Evolutionary conservation across 2,113 vertebrate genomes (phyloP).

Genomic region (Ancistrus triradiatus): DNA sequence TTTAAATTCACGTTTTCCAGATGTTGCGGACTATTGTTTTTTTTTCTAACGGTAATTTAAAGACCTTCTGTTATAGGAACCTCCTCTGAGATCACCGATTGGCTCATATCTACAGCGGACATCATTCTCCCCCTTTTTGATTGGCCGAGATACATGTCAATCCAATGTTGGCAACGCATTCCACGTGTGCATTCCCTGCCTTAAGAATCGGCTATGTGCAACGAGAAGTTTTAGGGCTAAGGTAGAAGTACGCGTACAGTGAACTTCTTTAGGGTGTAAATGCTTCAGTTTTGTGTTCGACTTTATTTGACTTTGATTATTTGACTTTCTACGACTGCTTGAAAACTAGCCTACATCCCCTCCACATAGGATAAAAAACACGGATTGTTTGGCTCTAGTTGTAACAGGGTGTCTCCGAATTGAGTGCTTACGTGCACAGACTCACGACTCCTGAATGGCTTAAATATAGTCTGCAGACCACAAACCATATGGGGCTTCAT

Average conservation of each 20-base stretch:
- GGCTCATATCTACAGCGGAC: constrained; percentile 11
- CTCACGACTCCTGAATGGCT: constrained; percentile 7
- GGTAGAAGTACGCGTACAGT: too few relatives aligned
- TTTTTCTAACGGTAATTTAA: background rate
- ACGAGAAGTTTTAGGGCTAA: too few relatives aligned
- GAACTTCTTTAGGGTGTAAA: too few relatives aligned
- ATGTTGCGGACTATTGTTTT: constrained; percentile 33
- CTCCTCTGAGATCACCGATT: constrained; percentile 42
- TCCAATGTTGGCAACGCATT: constrained; percentile 44
- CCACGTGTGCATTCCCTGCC: constrained; percentile 73
- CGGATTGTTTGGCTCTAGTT: background rate
- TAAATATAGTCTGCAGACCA: background rate
- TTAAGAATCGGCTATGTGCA: constrained; percentile 29
- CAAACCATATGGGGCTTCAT: too few relatives aligned
- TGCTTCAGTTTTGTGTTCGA: too few relatives aligned
- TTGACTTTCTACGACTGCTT: too few relatives aligned
- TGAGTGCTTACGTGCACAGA: constrained; percentile 32
- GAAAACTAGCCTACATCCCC: too few relatives aligned
- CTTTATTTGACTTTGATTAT: too few relatives aligned
- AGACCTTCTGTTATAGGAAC: background rate
- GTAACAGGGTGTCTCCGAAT: constrained; percentile 11
- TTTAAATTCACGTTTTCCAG: constrained; percentile 1
- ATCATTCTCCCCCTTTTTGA: constrained; percentile 30
- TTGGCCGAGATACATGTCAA: constrained; percentile 50
- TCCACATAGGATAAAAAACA: too few relatives aligned